Conservation (phyloP, 2,797 vertebrate genomes). For the Oophaga sylvatica region DNA sequence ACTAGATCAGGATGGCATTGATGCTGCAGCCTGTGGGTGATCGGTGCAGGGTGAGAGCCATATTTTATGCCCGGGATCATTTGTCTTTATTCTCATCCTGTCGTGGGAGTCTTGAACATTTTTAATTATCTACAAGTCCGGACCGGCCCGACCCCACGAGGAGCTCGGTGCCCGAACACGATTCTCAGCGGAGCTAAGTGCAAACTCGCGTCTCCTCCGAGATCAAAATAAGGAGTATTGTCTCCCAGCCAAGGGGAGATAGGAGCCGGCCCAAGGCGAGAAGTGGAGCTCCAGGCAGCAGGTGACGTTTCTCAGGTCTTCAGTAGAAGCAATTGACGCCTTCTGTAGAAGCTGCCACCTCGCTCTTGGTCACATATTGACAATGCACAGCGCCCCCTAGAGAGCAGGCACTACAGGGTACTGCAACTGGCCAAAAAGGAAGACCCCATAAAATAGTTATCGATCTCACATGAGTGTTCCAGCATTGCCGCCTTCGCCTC, state of each 20-base stretch:
- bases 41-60: background rate
- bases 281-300: background rate
- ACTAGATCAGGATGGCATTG: background rate
- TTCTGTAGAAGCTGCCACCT: background rate
- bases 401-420: background rate
- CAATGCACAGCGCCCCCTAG: background rate
- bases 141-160: constrained; percentile 22
- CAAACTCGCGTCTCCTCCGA: constrained; percentile 33
- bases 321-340: background rate
- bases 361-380: background rate
- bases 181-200: constrained; percentile 11
- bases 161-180: constrained; percentile 36
- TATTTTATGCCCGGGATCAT: background rate
- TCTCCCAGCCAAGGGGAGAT: constrained; percentile 43
- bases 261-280: constrained; percentile 15
- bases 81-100: background rate
- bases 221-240: constrained; percentile 47
- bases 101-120: background rate
- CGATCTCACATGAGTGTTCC: background rate
- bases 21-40: background rate
- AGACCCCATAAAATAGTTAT: background rate
- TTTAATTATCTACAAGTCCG: constrained; percentile 23
- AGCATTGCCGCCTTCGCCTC: background rate
- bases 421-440: background rate
- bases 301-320: background rate